Conservation (phyloP, 2,888 invertebrate genomes). For the Cyclophora punctaria region DNA sequence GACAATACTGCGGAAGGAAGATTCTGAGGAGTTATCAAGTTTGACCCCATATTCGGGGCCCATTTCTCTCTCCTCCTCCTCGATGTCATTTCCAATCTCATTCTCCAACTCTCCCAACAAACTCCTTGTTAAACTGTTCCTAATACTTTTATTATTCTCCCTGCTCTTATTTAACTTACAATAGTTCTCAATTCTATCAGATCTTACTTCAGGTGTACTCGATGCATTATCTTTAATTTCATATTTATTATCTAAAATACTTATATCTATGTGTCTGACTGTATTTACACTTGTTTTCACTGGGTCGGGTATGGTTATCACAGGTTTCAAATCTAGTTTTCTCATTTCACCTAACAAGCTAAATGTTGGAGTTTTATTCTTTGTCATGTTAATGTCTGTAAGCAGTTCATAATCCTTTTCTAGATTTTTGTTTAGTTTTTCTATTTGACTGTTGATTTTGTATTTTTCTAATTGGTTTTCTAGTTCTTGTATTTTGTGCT, state of each 20-base stretch:
- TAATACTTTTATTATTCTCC: conserved; percentile 47
- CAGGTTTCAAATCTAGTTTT: conserved; percentile 51
- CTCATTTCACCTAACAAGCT: conserved; percentile 40
- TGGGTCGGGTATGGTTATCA: conserved; percentile 61
- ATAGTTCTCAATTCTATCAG: conserved; percentile 70
- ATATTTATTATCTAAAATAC: conserved; percentile 47
- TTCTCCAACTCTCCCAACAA: conserved; percentile 19
- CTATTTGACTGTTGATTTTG: conserved; percentile 51
- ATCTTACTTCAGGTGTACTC: conserved; percentile 53
- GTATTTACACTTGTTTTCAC: conserved; percentile 59
- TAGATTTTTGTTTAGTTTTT: conserved; percentile 48
- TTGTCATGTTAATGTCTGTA: conserved; percentile 31
- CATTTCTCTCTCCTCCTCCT: conserved; percentile 11
- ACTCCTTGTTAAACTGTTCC: conserved; percentile 30
- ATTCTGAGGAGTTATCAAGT: conserved; percentile 50
- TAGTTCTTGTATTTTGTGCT: conserved; percentile 50
- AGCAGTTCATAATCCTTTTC: conserved; percentile 38
- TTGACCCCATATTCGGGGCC: conserved; percentile 9
- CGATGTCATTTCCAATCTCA: conserved; percentile 6
- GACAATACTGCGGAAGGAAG: conserved; percentile 49
- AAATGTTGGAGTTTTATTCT: conserved; percentile 38
- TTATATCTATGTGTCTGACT: conserved; percentile 53
- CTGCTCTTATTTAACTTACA: conserved; percentile 72
- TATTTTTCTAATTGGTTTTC: conserved; percentile 58
- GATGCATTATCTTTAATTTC: conserved; percentile 41